Percentiles rank a stretch among this genome's conserved stretches.
phyloP scores from a whole-genome alignment of 2,888 invertebrate genomes.

The Thecophora atra region DNA sequence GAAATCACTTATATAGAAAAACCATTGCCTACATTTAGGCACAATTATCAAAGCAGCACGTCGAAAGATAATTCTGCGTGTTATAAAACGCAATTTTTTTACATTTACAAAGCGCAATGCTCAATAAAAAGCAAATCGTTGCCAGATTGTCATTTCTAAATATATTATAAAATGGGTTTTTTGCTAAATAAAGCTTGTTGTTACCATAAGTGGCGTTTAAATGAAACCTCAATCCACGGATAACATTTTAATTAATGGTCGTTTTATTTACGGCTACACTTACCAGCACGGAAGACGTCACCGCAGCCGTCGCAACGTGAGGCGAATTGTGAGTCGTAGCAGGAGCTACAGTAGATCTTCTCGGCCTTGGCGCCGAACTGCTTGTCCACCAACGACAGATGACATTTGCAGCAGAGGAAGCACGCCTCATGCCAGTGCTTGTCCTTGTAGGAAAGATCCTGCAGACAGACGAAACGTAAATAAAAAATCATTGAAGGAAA shows the following conservation, averaged over 20 bases:
- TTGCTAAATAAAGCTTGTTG: too few relatives aligned
- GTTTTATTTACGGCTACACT: constrained; percentile 64
- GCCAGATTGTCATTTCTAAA: too few relatives aligned
- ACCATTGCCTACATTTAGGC: constrained; percentile 18
- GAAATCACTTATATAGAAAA: neutral
- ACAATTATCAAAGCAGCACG: neutral
- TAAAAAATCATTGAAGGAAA: too few relatives aligned
- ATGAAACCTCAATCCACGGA: too few relatives aligned
- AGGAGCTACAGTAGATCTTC: constrained; percentile 98
- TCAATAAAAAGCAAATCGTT: too few relatives aligned
- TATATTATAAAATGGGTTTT: neutral
- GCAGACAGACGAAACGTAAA: constrained; percentile 55
- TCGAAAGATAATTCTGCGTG: neutral
- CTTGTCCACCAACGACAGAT: constrained; percentile 97
- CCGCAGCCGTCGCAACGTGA: constrained; percentile 99
- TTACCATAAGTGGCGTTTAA: too few relatives aligned
- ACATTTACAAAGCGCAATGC: too few relatives aligned
- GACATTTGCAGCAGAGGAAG: constrained; percentile 98
- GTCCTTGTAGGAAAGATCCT: constrained; percentile 99
- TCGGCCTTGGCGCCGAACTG: constrained; percentile 99
- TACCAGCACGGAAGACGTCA: constrained; percentile 99
- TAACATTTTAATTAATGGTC: neutral
- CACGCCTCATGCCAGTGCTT: constrained; percentile 99
- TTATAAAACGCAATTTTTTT: neutral
- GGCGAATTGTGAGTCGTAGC: constrained; percentile 99